These are phyloP conservation scores for Telenomus remus DNA, from an alignment of 1,140 invertebrate genomes.

Conservation along the genomic window DNA sequence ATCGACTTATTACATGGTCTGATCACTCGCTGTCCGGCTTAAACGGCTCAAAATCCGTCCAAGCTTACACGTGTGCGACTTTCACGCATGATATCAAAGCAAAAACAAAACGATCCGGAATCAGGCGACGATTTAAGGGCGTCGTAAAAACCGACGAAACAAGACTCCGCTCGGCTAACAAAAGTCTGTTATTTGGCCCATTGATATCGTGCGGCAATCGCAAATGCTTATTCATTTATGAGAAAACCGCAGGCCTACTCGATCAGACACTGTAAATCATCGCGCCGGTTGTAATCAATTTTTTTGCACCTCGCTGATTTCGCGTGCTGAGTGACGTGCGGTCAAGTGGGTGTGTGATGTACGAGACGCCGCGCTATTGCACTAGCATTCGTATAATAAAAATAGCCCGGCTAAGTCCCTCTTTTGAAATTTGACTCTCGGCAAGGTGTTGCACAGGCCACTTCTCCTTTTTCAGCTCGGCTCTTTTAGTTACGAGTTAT, in stretches of 20 bases:
- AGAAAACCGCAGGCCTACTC: neutral
- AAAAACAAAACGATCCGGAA: constrained; percentile 35
- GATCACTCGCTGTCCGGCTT: constrained; percentile 22
- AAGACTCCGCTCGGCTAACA: constrained; percentile 15
- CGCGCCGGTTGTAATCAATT: constrained; percentile 51
- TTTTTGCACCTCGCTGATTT: constrained; percentile 10
- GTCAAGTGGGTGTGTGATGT: constrained; percentile 44
- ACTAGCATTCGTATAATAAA: constrained; percentile 9
- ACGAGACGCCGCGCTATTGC: neutral
- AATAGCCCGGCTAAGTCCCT: constrained; percentile 11
- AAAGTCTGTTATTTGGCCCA: neutral
- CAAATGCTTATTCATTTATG: constrained; percentile 7
- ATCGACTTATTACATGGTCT: constrained; percentile 72
- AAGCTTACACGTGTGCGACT: constrained; percentile 39
- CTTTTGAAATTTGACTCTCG: constrained; percentile 25
- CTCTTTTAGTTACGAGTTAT: constrained; percentile 39
- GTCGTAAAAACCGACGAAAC: constrained; percentile 43
- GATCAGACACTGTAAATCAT: constrained; percentile 42
- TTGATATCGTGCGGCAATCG: neutral
- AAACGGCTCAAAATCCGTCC: constrained; percentile 4
- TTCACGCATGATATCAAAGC: constrained; percentile 46
- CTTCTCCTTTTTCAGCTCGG: constrained; percentile 1
- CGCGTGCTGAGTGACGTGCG: constrained; percentile 2
- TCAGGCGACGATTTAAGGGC: constrained; percentile 56
- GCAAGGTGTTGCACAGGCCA: constrained; percentile 15